Conservation (phyloP, 64 coral and sea anemone species). For the Stichodactyla helianthus region DNA sequence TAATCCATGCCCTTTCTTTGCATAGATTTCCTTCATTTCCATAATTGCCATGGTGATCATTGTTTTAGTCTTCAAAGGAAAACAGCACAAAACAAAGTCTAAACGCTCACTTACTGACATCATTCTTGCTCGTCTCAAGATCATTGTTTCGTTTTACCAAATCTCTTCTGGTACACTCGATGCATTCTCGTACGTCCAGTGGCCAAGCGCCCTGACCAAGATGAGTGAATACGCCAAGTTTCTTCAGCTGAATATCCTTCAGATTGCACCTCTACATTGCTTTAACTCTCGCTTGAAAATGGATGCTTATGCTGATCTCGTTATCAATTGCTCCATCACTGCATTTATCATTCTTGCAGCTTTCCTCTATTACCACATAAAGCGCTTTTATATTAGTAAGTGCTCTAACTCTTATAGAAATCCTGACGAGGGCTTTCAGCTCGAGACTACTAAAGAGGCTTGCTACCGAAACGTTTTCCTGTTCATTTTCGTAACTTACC, state of each 20-base stretch:
- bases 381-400: neutral
- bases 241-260: constrained; percentile 44
- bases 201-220: constrained; percentile 29
- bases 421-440: neutral
- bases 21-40: too few species aligned
- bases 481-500: neutral
- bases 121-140: neutral
- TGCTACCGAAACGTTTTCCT: neutral
- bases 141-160: neutral
- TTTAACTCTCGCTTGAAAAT: too few species aligned
- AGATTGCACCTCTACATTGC: neutral
- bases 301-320: constrained; percentile 2
- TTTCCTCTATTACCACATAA: constrained; percentile 37
- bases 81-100: too few species aligned
- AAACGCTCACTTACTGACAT: too few species aligned
- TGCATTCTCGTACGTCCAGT: constrained; percentile 31
- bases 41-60: too few species aligned
- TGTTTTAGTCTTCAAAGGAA: too few species aligned
- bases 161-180: constrained; percentile 36
- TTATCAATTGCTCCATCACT: constrained; percentile 27
- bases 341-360: constrained; percentile 15
- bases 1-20: too few species aligned
- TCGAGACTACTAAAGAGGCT: neutral
- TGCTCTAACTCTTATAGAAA: too few species aligned
- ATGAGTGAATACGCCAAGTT: neutral